A percentile compares a stretch with the other conserved stretches of the same genome.
These are phyloP conservation scores for Cacoxenus indagator DNA, from an alignment of 2,888 invertebrate genomes.

Conservation along the genomic window DNA sequence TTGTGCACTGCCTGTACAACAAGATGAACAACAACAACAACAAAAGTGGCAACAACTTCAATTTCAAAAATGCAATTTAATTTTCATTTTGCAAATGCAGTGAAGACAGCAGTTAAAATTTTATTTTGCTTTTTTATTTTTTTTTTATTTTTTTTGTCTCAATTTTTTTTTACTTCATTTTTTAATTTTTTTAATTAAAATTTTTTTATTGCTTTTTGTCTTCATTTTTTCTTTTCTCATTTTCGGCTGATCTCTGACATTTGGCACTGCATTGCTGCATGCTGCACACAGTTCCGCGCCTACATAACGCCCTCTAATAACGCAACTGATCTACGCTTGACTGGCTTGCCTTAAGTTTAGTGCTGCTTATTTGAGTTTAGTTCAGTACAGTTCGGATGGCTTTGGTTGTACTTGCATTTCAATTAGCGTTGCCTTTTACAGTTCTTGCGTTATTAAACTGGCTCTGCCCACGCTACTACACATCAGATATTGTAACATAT, in stretches of 20 bases:
- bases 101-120: too few relatives aligned
- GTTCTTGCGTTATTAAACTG: too few relatives aligned
- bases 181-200: not conserved
- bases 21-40: not conserved
- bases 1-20: slow-evolving; percentile 24
- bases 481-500: slow-evolving; percentile 48
- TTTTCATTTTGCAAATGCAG: not conserved
- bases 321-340: slow-evolving; percentile 23
- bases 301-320: not conserved
- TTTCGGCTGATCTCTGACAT: slow-evolving; percentile 60
- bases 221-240: slow-evolving; percentile 7
- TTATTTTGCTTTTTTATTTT: not conserved
- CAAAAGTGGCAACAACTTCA: not conserved
- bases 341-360: slow-evolving; percentile 16
- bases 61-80: slow-evolving; percentile 3
- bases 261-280: slow-evolving; percentile 33
- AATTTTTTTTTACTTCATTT: not conserved
- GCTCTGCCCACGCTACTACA: too few relatives aligned
- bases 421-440: too few relatives aligned
- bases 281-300: not conserved
- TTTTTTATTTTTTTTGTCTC: not conserved
- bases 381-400: not conserved
- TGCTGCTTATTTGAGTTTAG: too few relatives aligned
- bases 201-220: slow-evolving; percentile 2
- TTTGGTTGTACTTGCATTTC: slow-evolving; percentile 22